phyloP scores from a whole-genome alignment of 1,140 invertebrate genomes.

The Drosophila serrata region DNA sequence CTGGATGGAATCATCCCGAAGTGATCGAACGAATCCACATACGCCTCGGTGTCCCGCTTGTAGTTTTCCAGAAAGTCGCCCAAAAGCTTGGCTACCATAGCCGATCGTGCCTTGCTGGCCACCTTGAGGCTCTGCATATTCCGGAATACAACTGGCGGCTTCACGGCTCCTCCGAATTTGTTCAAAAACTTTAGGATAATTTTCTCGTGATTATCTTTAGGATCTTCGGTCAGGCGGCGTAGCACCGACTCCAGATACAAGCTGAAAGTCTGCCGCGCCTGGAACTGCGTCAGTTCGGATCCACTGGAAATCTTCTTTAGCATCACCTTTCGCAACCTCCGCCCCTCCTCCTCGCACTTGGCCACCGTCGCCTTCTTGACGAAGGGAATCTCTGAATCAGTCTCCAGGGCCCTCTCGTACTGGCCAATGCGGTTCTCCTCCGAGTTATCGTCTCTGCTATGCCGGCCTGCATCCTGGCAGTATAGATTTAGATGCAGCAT shows the following conservation, averaged over 20 bases:
- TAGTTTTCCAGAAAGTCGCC: constrained; percentile 96
- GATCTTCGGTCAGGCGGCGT: constrained; percentile 88
- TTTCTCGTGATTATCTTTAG: constrained; percentile 88
- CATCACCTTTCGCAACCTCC: constrained; percentile 72
- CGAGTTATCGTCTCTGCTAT: constrained; percentile 57
- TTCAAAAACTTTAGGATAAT: constrained; percentile 94
- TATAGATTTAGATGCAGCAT: constrained; percentile 88
- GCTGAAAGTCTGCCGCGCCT: constrained; percentile 93
- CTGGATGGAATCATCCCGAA: constrained; percentile 87
- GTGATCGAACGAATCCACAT: constrained; percentile 89
- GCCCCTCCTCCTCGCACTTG: constrained; percentile 76
- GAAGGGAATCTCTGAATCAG: constrained; percentile 64
- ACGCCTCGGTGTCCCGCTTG: constrained; percentile 93
- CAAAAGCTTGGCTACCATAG: constrained; percentile 95
- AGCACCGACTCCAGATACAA: constrained; percentile 93
- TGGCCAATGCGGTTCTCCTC: constrained; percentile 78
- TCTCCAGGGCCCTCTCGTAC: constrained; percentile 77
- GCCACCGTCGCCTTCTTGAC: constrained; percentile 60
- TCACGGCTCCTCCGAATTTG: constrained; percentile 91
- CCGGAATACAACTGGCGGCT: constrained; percentile 89
- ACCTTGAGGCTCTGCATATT: constrained; percentile 84
- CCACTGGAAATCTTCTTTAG: constrained; percentile 76
- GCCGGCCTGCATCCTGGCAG: constrained; percentile 31
- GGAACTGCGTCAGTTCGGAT: constrained; percentile 85
- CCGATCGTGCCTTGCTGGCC: constrained; percentile 93